A percentile compares a stretch with the other conserved stretches of the same genome.
Conservation (phyloP, 2,797 vertebrate species). For the Pipistrellus pipistrellus region DNA sequence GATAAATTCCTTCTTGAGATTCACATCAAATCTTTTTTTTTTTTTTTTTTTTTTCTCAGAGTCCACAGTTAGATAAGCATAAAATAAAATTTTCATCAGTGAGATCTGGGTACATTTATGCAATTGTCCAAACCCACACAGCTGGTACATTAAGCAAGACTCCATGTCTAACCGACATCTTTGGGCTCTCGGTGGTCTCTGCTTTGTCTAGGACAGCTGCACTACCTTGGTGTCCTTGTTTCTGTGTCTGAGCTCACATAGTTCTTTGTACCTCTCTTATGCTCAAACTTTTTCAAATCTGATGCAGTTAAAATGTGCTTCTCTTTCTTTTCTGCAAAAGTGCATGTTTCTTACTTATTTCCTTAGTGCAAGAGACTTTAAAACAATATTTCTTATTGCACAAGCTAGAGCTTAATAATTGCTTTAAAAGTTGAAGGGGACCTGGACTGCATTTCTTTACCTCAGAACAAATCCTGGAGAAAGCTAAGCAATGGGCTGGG, state of each 20-base stretch:
- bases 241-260: neutral
- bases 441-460: neutral
- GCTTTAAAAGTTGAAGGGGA: neutral
- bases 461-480: conserved; percentile 49
- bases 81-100: neutral
- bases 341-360: neutral
- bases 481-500: neutral
- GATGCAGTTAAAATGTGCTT: neutral
- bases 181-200: neutral
- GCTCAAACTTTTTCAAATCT: neutral
- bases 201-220: neutral
- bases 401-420: conserved; percentile 21
- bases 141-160: neutral
- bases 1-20: neutral
- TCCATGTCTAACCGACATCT: neutral
- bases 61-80: neutral
- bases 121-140: neutral
- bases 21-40: neutral
- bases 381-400: neutral
- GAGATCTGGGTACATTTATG: neutral
- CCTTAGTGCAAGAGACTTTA: neutral
- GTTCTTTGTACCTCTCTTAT: neutral
- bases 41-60: neutral
- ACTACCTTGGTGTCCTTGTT: neutral
- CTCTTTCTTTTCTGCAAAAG: neutral